Percentiles rank a stretch among this genome's conserved stretches.
These are phyloP conservation scores for Actinia equina DNA, from an alignment of 64 coral and sea anemone species.

Conservation along the genomic window DNA sequence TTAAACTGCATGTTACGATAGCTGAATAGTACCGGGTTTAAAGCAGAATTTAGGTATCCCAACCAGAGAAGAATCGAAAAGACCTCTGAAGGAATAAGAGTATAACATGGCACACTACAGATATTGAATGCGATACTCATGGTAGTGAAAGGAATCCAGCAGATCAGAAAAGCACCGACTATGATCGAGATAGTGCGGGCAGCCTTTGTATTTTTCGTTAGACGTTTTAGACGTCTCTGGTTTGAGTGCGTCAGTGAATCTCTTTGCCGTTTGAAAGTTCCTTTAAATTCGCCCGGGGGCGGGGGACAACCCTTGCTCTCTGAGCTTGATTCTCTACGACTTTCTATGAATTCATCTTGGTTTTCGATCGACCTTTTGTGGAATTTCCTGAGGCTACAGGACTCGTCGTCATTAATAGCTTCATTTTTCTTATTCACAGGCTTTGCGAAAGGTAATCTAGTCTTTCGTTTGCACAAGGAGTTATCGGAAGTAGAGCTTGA, in stretches of 20 bases:
- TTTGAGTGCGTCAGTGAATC: not conserved
- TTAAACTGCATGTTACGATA: conserved; percentile 49
- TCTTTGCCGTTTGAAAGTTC: not conserved
- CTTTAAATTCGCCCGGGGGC: not conserved
- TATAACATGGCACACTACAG: not conserved
- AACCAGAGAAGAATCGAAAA: conserved; percentile 11
- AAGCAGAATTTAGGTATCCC: conserved; percentile 56
- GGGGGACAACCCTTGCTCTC: not conserved
- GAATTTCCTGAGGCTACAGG: conserved; percentile 10
- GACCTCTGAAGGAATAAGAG: not conserved
- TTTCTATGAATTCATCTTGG: not conserved
- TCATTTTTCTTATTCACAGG: not conserved
- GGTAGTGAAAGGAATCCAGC: conserved; percentile 55
- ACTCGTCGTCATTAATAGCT: not conserved
- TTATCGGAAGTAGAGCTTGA: not conserved
- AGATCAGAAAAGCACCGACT: conserved; percentile 36
- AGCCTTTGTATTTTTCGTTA: conserved; percentile 39
- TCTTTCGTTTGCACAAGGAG: not conserved
- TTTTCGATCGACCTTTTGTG: not conserved
- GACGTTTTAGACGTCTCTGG: conserved; percentile 15
- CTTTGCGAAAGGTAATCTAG: not conserved
- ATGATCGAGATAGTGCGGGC: conserved; percentile 55
- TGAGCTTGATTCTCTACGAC: not conserved
- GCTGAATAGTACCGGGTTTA: conserved; percentile 51
- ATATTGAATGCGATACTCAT: conserved; percentile 30